Base-by-base conservation (phyloP, 2,888 invertebrate species). In the Pandemis corylana region DNA sequence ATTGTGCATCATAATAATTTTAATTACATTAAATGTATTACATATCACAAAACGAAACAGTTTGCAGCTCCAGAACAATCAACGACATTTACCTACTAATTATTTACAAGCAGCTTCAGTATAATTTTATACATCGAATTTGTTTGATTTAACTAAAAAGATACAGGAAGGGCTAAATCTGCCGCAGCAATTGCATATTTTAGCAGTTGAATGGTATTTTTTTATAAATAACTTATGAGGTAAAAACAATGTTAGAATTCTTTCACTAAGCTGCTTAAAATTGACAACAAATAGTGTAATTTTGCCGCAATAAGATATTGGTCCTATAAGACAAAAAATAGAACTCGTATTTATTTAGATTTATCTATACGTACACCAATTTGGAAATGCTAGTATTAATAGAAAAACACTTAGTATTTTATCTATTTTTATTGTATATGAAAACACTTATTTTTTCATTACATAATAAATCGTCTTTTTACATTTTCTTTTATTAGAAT, bases 1-100 rank as follows among this genome's bases (percentile, higher is more conserved):
- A 88, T 94, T 94, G 93, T 94, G 94, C 94, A 90, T 90, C 28
- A 68, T 85, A 84, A 78, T 81, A 46, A 46, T 81, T 85, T 80
- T 83, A 80, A 79, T 80, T 83, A 84, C 81, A 75, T 89, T 90
- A 91, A 89, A 88, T 91, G 90, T 89, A 84, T 85, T 36, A 36
- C 28, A 84, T 91, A 92, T 92, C 90, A 92, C 90, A 90, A 90
- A 90, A 80, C 76, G 71, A 68, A 71, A 71, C 72, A 41, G 85
- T 85, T 85, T 84, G 83, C 82, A 87, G 86, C 85, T 80, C 78
- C 69, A 70, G 79, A 77, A 76, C 72, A 83, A 83, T 20, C 49
- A 82, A 83, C 65, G 76, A 86, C 83, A 73, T 72, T 42, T 56
- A 66, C 71, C 36, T 65, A 67, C 74, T 67, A 78, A 78, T 76